Evolutionary conservation across 2,113 vertebrate genomes (phyloP), one percentile per base, ranked within the genome.

Genomic region (Blennius ocellaris): DNA sequence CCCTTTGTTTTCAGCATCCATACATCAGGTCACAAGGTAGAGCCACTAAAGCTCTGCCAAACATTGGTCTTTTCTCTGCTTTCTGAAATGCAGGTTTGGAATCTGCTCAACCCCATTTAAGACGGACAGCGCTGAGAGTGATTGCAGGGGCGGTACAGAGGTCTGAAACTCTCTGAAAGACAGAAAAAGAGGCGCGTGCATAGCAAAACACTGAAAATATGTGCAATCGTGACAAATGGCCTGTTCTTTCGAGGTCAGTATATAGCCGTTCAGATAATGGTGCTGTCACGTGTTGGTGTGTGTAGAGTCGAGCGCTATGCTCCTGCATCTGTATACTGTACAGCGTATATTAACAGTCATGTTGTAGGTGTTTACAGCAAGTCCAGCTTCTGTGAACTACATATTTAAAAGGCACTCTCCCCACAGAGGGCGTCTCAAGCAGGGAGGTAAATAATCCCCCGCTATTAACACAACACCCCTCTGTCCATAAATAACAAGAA

Each of bases 41-140:
- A 85, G 70, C 85, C 66, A 76, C 70, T 60, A 69, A 87, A 93
- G 83, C 88, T 65, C 93, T 84, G 93, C 93, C 89, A 94, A 95
- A 94, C 93, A 93, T 93, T 93, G 60, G 83, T 78, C 85, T 82
- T 84, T 83, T 82, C 73, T 87, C 79, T 71, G 58, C 88, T 72
- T 75, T 79, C 89, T 82, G 83, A 93, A 90, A 92, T 82, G 76
- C 85, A 89, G 83, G 86, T 81, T 90, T 87, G 87, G 81, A 92
- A 92, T 88, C 84, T 5, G 67, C 87, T 92, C 90, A 62, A 66
- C 86, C 80, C 86, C 88, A 92, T 87, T 76, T 63, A 14, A 66
- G 66, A 74, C 66, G 45, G 63, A 65, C 21, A 50, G 53, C 61
- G 53, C 11, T 52, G 58, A 73, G 52, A 83, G 41, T 37, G 15